phyloP scores from a whole-genome alignment of 2,797 vertebrate genomes.

The Tolypeutes matacus region DNA sequence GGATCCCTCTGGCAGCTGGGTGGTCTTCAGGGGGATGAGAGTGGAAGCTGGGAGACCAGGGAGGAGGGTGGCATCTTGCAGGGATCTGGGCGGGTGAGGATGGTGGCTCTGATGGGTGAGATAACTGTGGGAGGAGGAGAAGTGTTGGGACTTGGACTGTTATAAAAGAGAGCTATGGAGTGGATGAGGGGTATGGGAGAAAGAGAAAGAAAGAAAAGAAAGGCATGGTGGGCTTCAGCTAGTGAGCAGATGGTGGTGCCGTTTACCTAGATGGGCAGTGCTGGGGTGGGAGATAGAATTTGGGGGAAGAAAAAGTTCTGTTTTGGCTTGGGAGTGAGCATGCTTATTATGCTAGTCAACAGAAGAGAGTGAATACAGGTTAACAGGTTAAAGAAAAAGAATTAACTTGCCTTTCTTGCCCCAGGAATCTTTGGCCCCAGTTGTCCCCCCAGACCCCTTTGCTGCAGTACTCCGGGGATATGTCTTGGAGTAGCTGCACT shows the following conservation, averaged over 20 bases:
- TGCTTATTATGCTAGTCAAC: background rate
- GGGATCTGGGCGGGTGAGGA: background rate
- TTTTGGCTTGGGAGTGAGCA: background rate
- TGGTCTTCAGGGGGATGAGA: background rate
- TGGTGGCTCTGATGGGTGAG: background rate
- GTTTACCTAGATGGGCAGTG: background rate
- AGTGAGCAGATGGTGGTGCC: background rate
- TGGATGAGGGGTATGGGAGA: background rate
- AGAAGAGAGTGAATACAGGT: background rate
- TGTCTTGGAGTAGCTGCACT: background rate
- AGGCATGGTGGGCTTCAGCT: background rate
- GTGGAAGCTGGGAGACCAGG: background rate
- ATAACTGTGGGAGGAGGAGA: background rate
- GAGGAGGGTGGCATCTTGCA: background rate
- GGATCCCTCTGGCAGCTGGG: background rate
- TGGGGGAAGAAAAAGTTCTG: background rate
- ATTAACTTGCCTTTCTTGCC: background rate
- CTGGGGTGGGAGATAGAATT: background rate
- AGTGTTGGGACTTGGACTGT: background rate
- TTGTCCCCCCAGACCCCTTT: background rate
- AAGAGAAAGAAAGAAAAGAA: background rate
- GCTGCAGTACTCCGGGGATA: background rate
- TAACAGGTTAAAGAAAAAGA: background rate
- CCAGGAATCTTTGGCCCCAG: background rate
- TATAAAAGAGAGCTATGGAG: background rate